phyloP scores from a whole-genome alignment of 2,888 invertebrate genomes.

The Octonoba sinensis region DNA sequence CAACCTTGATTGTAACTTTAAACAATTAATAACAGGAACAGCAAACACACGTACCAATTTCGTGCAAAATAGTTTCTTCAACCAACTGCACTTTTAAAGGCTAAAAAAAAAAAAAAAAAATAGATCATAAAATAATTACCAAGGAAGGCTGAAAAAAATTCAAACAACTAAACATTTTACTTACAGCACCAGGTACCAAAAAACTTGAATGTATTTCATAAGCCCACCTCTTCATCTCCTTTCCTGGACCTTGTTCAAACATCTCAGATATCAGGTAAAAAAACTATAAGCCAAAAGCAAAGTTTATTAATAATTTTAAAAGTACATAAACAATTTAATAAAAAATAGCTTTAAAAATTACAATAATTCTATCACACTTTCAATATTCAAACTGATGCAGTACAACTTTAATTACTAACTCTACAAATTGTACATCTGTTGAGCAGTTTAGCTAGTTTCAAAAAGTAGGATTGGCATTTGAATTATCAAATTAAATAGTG shows the following conservation, averaged over 20 bases:
- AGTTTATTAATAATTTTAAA: no score
- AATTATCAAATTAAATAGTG: no score
- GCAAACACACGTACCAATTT: slow-evolving; percentile 76
- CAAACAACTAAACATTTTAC: slow-evolving; percentile 69
- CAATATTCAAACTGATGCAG: background rate
- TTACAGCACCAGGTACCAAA: slow-evolving; percentile 87
- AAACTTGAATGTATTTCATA: slow-evolving; percentile 99
- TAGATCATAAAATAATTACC: background rate
- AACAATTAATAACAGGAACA: no score
- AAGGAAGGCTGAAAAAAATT: background rate
- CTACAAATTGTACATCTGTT: background rate
- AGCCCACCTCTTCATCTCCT: slow-evolving; percentile 97
- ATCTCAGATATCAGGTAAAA: slow-evolving; percentile 93
- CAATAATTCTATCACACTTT: background rate
- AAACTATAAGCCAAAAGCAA: slow-evolving; percentile 73
- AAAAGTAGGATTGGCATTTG: no score
- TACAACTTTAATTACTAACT: background rate
- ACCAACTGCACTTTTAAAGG: slow-evolving; percentile 84
- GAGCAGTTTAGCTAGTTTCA: no score
- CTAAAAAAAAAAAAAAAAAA: slow-evolving; percentile 73
- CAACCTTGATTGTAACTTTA: no score
- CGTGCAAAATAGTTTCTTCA: slow-evolving; percentile 88
- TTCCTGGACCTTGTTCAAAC: slow-evolving; percentile 85
- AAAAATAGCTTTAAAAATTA: background rate
- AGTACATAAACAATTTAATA: background rate